Evolutionary conservation across 1,140 invertebrate genomes (phyloP).

Genomic region (Hermetia illucens): DNA sequence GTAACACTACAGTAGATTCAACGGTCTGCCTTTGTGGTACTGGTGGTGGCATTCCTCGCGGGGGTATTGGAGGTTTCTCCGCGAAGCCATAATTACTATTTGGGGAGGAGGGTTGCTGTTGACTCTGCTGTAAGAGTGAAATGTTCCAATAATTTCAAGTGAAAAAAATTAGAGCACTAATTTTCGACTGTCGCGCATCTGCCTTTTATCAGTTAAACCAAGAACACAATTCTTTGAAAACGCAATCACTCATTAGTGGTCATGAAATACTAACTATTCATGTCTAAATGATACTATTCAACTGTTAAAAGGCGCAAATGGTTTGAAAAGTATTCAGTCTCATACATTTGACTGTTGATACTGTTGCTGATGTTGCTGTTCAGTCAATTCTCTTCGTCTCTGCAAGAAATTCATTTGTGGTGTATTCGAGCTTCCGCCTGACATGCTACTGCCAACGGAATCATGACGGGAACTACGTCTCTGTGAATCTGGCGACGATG

Average conservation of each 20-base stretch:
- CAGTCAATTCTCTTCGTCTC: slow-evolving; percentile 30
- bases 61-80: slow-evolving; percentile 41
- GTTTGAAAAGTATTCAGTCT: not conserved
- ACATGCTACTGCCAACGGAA: slow-evolving; percentile 9
- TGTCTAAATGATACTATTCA: too few species aligned
- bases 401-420: slow-evolving; percentile 29
- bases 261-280: too few species aligned
- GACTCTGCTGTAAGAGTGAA: slow-evolving; percentile 24
- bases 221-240: too few species aligned
- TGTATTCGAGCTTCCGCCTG: slow-evolving; percentile 12
- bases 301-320: slow-evolving; percentile 10
- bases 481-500: slow-evolving; percentile 29
- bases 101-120: slow-evolving; percentile 31
- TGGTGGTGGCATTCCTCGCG: slow-evolving; percentile 37
- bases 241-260: too few species aligned
- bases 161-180: too few species aligned
- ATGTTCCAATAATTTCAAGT: too few species aligned
- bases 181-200: too few species aligned
- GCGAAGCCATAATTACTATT: slow-evolving; percentile 22
- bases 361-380: slow-evolving; percentile 9
- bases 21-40: slow-evolving; percentile 31
- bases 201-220: too few species aligned
- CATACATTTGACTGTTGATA: slow-evolving; percentile 3
- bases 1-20: slow-evolving; percentile 23
- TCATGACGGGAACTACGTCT: slow-evolving; percentile 14